A percentile compares a stretch with the other conserved stretches of the same genome.
Conservation (phyloP, 1,140 invertebrate species). For the Drosophila neocordata region DNA sequence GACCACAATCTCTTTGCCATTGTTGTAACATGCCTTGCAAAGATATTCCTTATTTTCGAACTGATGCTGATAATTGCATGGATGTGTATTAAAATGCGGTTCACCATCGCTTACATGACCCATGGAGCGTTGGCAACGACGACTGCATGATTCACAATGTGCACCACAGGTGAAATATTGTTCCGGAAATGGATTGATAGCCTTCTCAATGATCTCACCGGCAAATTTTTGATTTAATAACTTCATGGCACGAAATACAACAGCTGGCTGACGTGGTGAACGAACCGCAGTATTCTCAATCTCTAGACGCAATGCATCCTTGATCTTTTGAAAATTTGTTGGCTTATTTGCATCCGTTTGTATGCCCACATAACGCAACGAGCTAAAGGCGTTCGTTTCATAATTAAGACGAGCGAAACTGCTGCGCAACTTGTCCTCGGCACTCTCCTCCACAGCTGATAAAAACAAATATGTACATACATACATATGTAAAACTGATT, state of each 20-base stretch:
- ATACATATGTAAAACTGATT: no score
- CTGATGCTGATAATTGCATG: slow-evolving; percentile 90
- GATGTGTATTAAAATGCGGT: slow-evolving; percentile 85
- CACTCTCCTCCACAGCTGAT: slow-evolving; percentile 84
- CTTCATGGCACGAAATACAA: slow-evolving; percentile 88
- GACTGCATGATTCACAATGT: slow-evolving; percentile 89
- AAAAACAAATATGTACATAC: neutral
- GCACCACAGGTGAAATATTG: slow-evolving; percentile 91
- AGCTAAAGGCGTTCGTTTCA: slow-evolving; percentile 89
- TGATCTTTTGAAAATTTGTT: slow-evolving; percentile 85
- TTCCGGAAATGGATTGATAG: slow-evolving; percentile 89
- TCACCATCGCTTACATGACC: slow-evolving; percentile 89
- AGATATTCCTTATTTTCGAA: slow-evolving; percentile 90
- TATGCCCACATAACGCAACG: slow-evolving; percentile 83
- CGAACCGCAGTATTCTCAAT: slow-evolving; percentile 88
- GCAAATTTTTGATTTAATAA: slow-evolving; percentile 91
- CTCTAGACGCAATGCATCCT: slow-evolving; percentile 84
- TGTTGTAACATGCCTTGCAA: slow-evolving; percentile 86
- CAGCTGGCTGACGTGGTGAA: slow-evolving; percentile 86
- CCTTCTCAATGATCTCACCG: slow-evolving; percentile 86
- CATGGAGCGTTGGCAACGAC: slow-evolving; percentile 89
- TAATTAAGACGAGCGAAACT: slow-evolving; percentile 86
- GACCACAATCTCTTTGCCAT: slow-evolving; percentile 85
- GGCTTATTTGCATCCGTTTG: slow-evolving; percentile 83
- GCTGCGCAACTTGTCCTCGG: slow-evolving; percentile 87